A percentile compares a stretch with the other conserved stretches of the same genome.
phyloP scores from a whole-genome alignment of 2,797 vertebrate genomes.

The Halcyon badia region DNA sequence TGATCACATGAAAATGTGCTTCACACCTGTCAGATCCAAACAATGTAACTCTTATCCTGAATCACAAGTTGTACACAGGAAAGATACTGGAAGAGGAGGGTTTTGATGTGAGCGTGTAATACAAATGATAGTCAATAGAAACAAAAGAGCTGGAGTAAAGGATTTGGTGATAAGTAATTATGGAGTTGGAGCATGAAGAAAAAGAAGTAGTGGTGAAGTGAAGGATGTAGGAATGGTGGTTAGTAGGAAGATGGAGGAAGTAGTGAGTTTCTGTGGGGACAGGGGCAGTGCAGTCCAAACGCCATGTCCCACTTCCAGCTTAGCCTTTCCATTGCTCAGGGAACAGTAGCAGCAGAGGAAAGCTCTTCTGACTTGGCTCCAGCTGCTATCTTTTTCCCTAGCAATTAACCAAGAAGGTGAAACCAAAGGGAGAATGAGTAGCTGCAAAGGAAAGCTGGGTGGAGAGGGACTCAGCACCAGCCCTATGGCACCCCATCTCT shows the following conservation, averaged over 20 bases:
- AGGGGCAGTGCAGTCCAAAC: fast-evolving
- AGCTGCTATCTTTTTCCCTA: background rate
- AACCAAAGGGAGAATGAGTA: fast-evolving
- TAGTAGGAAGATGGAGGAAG: background rate
- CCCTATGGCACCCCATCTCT: fast-evolving
- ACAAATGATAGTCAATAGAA: background rate
- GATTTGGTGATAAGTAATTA: background rate
- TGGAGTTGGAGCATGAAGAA: background rate
- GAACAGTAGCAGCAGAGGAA: background rate
- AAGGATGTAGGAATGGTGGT: background rate
- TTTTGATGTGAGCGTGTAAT: background rate
- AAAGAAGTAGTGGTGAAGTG: background rate
- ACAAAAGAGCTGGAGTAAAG: background rate
- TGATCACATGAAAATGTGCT: background rate
- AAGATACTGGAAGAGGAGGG: fast-evolving
- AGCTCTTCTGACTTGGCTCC: background rate
- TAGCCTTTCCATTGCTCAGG: background rate
- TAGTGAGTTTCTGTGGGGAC: background rate
- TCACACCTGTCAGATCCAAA: background rate
- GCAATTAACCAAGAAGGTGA: background rate
- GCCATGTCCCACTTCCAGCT: background rate
- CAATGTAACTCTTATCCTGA: background rate
- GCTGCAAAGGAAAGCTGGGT: background rate
- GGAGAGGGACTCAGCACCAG: fast-evolving
- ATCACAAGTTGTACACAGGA: background rate